Evolutionary conservation across 2,888 invertebrate genomes (phyloP).

Genomic region (Ashinkailepas kermadecensis): DNA sequence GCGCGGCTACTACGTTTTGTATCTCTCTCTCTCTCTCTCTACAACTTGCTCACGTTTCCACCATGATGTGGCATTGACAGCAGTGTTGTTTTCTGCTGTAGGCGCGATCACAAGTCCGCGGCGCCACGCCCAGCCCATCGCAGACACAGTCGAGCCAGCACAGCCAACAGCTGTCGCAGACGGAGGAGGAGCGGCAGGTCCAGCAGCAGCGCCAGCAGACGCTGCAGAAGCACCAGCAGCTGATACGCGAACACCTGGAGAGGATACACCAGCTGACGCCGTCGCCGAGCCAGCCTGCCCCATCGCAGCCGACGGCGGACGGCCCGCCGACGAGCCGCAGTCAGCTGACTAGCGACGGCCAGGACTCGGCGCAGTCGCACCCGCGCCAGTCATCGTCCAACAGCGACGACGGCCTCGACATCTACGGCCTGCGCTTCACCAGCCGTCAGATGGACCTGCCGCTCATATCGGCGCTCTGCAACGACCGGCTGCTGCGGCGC

Average conservation of each 20-base stretch:
- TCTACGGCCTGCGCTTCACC: conserved; percentile 60
- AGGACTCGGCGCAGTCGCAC: conserved; percentile 33
- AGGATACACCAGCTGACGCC: conserved; percentile 35
- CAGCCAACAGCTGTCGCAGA: conserved; percentile 30
- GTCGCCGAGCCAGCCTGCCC: conserved; percentile 30
- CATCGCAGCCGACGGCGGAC: conserved; percentile 31
- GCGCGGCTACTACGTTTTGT: too few species aligned
- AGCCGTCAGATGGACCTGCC: conserved; percentile 84
- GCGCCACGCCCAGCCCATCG: conserved; percentile 31
- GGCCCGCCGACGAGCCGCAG: conserved; percentile 24
- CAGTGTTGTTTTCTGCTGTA: conserved; percentile 61
- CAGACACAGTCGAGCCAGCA: conserved; percentile 29
- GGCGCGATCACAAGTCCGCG: conserved; percentile 68
- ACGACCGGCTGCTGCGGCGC: conserved; percentile 66
- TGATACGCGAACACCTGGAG: conserved; percentile 33
- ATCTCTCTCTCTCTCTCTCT: too few species aligned
- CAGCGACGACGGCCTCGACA: conserved; percentile 34
- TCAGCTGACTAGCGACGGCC: conserved; percentile 31
- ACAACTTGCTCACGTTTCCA: conserved; percentile 49
- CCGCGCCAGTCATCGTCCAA: conserved; percentile 35
- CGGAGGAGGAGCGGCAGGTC: conserved; percentile 31
- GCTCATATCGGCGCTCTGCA: conserved; percentile 84
- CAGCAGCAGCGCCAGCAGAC: conserved; percentile 29
- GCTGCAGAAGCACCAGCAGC: conserved; percentile 36
- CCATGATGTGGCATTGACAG: conserved; percentile 49